Conservation (phyloP, 2,113 vertebrate genomes). For the Panthera leo region DNA sequence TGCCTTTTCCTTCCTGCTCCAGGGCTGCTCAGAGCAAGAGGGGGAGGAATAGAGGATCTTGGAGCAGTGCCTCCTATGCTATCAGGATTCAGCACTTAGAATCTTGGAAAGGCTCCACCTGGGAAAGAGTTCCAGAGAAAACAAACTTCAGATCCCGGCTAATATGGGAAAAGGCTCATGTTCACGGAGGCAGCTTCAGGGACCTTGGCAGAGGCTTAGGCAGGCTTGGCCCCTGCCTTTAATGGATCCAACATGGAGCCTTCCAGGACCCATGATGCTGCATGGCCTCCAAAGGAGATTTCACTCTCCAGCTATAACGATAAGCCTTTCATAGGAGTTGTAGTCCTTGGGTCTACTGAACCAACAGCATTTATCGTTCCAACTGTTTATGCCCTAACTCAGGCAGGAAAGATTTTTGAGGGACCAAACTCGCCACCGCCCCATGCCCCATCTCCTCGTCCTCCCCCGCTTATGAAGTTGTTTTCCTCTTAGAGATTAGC, state of each 20-base stretch:
- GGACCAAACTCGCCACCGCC: not conserved
- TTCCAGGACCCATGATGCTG: not conserved
- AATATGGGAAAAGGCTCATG: conserved; percentile 73
- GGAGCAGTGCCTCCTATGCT: conserved; percentile 81
- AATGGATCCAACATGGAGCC: conserved; percentile 40
- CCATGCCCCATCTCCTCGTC: not conserved
- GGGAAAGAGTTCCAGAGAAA: conserved; percentile 85
- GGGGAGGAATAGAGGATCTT: conserved; percentile 69
- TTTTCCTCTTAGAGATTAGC: not conserved
- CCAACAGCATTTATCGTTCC: not conserved
- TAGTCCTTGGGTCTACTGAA: not conserved
- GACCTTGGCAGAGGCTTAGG: conserved; percentile 43
- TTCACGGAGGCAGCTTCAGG: conserved; percentile 70
- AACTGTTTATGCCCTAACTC: not conserved
- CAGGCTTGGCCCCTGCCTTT: conserved; percentile 58
- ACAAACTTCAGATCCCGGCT: conserved; percentile 82
- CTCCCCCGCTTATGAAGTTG: not conserved
- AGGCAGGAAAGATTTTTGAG: not conserved
- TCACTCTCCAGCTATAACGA: not conserved
- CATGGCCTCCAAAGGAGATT: not conserved
- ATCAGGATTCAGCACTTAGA: conserved; percentile 83
- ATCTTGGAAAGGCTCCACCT: conserved; percentile 85
- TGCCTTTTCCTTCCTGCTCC: conserved; percentile 58
- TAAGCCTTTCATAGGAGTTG: not conserved
- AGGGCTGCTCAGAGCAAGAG: conserved; percentile 24